phyloP scores from a whole-genome alignment of 2,797 vertebrate genomes.

The Spinibarbus caldwelli region DNA sequence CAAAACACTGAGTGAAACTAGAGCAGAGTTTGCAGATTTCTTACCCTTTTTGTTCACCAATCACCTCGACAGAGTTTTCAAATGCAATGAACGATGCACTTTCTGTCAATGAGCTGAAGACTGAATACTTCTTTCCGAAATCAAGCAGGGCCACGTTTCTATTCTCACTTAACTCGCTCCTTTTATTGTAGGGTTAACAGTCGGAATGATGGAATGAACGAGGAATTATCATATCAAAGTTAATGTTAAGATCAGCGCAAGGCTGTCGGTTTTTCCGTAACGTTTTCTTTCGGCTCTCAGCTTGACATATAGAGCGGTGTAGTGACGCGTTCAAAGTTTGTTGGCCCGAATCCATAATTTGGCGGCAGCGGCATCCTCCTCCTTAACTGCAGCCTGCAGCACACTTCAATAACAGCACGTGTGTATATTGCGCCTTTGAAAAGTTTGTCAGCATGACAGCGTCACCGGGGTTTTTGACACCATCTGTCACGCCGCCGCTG shows the following conservation, averaged over 20 bases:
- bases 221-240: slow-evolving; percentile 55
- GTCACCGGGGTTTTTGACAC: slow-evolving; percentile 81
- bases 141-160: slow-evolving; percentile 8
- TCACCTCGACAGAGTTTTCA: too few relatives aligned
- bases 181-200: slow-evolving; percentile 22
- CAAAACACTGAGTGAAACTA: too few relatives aligned
- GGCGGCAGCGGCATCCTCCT: slow-evolving; percentile 73
- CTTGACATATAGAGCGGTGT: slow-evolving; percentile 55
- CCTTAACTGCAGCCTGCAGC: slow-evolving; percentile 74
- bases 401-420: slow-evolving; percentile 74
- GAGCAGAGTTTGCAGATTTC: too few relatives aligned
- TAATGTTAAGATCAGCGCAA: slow-evolving; percentile 7
- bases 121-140: background rate
- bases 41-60: too few relatives aligned
- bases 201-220: too few relatives aligned
- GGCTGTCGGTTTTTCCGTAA: slow-evolving; percentile 32
- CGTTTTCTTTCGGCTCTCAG: slow-evolving; percentile 38
- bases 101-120: background rate
- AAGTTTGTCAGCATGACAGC: slow-evolving; percentile 84
- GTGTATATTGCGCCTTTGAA: slow-evolving; percentile 79
- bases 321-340: slow-evolving; percentile 76
- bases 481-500: slow-evolving; percentile 81
- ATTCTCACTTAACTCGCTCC: background rate
- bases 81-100: background rate
- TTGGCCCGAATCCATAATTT: slow-evolving; percentile 74